Base-by-base conservation (phyloP, 2,888 invertebrate genomes). In the Phyllotreta cruciferae region DNA sequence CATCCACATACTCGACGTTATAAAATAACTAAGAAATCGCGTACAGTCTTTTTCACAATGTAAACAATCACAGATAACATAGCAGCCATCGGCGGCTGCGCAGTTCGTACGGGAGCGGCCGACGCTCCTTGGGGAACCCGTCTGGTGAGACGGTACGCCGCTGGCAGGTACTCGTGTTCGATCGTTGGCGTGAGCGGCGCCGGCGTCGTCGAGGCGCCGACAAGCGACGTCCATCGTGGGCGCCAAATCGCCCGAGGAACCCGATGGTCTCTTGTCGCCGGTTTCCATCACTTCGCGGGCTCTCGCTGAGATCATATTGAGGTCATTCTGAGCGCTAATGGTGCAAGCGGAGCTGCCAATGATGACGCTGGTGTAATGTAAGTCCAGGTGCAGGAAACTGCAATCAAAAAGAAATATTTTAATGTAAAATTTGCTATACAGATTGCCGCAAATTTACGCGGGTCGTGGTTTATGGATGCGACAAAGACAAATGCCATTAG, bases 1-100 rank as follows among this genome's bases (percentile, higher is more conserved):
- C 72, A 74, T 77, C 73, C 76, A 73, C 68, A 77, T 74, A 75
- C 75, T 75, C 76, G 75, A 66, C 69, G 71, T 71, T 73, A 64
- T 49, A 61, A 68, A 63, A 70, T 63, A 68, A 70, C 67, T 69
- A 62, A 68, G 56, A 61, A 58, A 63, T 58, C 45, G 63, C 50
- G 64, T 54, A 67, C 71, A 72, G 72, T 72, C 70, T 73, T 70
- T 66, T 64, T 68, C 60, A 68, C 67, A 67, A 66, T 70, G 66
- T 66, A 69, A 69, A 72, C 70, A 70, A 74, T 74, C 74, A 74
- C 74, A 74, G 74, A 74, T 73, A 73, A 68, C 65, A 53, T 66
- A 65, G 55, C 63, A 50, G 61, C 63, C 60, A 42, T 38, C 47
- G 62, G 50, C 10, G 64, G 60, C 57, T 49, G 44, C 41, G 60